These are phyloP conservation scores for Anisognathus igniventris DNA, from an alignment of 2,797 vertebrate genomes.

Conservation along the genomic window DNA sequence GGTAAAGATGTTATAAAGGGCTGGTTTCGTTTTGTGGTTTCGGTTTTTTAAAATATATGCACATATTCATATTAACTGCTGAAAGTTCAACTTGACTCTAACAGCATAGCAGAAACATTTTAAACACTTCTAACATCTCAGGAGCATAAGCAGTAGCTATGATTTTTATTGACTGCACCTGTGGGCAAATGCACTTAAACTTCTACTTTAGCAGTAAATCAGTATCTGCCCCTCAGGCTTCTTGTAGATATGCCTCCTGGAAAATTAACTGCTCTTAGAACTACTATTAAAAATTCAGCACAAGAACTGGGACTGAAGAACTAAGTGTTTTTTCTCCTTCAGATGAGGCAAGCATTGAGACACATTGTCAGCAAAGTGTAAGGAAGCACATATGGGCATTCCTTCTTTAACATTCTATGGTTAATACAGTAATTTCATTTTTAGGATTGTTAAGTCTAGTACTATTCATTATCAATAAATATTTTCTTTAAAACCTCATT, in stretches of 20 bases:
- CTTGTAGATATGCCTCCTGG: background rate
- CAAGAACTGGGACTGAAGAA: background rate
- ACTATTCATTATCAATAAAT: background rate
- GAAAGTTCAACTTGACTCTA: background rate
- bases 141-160: background rate
- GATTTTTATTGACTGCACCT: background rate
- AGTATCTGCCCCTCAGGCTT: background rate
- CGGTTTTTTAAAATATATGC: fast-evolving
- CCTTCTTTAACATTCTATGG: background rate
- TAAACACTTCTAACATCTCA: background rate
- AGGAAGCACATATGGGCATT: background rate
- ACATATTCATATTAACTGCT: background rate
- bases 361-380: background rate
- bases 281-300: background rate
- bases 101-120: background rate
- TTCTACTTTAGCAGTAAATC: background rate
- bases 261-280: background rate
- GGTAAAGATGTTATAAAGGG: background rate
- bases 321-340: background rate
- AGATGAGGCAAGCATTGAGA: background rate
- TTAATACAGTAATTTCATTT: background rate
- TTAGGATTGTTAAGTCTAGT: background rate
- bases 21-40: background rate
- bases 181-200: background rate
- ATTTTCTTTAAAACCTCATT: background rate